Evolutionary conservation across 1,140 invertebrate species (phyloP).

Genomic region (Drosophila orena): DNA sequence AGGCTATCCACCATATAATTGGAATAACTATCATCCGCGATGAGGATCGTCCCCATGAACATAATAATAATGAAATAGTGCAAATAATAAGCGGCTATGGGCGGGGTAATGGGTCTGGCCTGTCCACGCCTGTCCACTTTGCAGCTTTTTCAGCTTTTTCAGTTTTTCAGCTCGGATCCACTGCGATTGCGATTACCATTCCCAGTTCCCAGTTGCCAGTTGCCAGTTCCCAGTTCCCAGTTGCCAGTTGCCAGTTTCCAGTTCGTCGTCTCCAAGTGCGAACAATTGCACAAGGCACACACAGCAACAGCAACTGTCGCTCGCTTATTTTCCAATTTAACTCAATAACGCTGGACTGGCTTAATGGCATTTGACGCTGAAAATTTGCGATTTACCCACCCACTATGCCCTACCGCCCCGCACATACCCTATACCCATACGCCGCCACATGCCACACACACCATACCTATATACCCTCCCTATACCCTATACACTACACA

Average conservation of each 20-base stretch:
- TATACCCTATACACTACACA: background rate
- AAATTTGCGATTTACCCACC: constrained; percentile 76
- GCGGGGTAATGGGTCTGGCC: constrained; percentile 21
- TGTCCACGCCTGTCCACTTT: constrained; percentile 25
- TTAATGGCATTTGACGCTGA: constrained; percentile 80
- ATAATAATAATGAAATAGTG: constrained; percentile 65
- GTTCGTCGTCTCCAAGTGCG: constrained; percentile 59
- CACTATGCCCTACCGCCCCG: background rate
- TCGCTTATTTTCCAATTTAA: constrained; percentile 83
- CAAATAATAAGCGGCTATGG: constrained; percentile 50
- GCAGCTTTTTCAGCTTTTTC: background rate
- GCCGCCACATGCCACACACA: background rate
- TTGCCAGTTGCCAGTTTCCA: background rate
- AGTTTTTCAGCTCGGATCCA: constrained; percentile 13
- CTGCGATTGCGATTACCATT: constrained; percentile 1
- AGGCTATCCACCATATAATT: constrained; percentile 42
- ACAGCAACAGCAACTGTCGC: constrained; percentile 59
- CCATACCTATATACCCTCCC: too few relatives aligned
- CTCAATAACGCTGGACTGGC: constrained; percentile 76
- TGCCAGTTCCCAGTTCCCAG: constrained; percentile 5
- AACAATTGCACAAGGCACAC: constrained; percentile 64
- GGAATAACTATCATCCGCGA: constrained; percentile 44
- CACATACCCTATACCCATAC: background rate
- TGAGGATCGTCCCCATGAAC: constrained; percentile 28
- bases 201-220: constrained; percentile 3